These are phyloP conservation scores for Protophormia terraenovae DNA, from an alignment of 2,888 invertebrate species.

Conservation along the genomic window DNA sequence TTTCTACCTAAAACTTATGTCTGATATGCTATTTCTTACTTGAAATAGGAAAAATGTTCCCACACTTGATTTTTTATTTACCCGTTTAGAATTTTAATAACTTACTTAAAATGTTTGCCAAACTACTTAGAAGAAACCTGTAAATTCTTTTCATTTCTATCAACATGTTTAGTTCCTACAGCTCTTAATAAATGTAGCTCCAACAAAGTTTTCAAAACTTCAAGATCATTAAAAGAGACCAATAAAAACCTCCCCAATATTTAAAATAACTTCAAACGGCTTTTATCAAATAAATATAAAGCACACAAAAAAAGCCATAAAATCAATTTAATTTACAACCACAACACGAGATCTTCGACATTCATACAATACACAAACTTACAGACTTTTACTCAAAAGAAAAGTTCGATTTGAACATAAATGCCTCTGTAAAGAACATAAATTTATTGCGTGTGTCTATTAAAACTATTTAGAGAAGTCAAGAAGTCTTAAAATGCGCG, in stretches of 20 bases:
- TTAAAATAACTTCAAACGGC: conserved; percentile 22
- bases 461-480: conserved; percentile 43
- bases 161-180: too few relatives aligned
- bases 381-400: not conserved
- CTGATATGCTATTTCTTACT: too few relatives aligned
- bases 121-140: too few relatives aligned
- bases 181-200: not conserved
- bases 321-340: conserved; percentile 57
- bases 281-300: conserved; percentile 27
- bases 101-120: not conserved
- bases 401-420: conserved; percentile 16
- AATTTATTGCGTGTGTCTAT: conserved; percentile 64
- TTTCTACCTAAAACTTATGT: too few relatives aligned
- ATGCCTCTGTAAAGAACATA: conserved; percentile 27
- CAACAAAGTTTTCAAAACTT: not conserved
- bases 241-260: not conserved
- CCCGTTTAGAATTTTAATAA: not conserved
- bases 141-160: not conserved
- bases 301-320: conserved; percentile 21
- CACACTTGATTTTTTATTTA: not conserved
- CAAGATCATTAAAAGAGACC: too few relatives aligned
- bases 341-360: conserved; percentile 23
- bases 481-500: conserved; percentile 40
- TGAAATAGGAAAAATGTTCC: not conserved
- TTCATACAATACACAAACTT: not conserved